Evolutionary conservation across 1,140 invertebrate genomes (phyloP).

Genomic region (Caenorhabditis tropicalis): DNA sequence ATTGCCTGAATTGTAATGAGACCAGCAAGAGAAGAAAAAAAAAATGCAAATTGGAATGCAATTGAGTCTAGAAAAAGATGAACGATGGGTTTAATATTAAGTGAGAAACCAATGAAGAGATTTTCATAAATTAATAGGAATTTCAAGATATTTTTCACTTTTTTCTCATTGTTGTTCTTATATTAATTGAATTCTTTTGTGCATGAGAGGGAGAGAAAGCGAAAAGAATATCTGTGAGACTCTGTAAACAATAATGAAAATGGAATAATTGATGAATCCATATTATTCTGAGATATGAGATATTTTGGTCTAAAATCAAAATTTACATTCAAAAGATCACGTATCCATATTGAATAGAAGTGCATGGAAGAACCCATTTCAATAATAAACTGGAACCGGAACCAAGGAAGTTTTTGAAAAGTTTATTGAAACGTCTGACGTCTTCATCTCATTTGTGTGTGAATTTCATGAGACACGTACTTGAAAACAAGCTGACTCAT

Average conservation of each 20-base stretch:
- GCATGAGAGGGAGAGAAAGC: not conserved
- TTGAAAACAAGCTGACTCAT: not conserved
- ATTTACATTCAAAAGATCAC: not conserved
- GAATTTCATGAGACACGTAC: not conserved
- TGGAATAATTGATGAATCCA: not conserved
- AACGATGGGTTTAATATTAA: not conserved
- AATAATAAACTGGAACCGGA: no score
- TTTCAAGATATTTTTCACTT: not conserved
- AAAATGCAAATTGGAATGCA: constrained; percentile 1
- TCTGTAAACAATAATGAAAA: not conserved
- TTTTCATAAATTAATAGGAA: not conserved
- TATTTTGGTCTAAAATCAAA: not conserved
- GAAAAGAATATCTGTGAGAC: not conserved
- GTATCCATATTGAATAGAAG: no score
- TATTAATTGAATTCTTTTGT: constrained; percentile 1
- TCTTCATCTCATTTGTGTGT: not conserved
- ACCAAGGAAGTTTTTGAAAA: no score
- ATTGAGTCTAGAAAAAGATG: not conserved
- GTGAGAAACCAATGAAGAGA: not conserved
- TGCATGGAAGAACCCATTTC: not conserved
- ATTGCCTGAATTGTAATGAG: constrained; percentile 37
- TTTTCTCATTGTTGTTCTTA: not conserved
- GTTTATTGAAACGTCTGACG: not conserved
- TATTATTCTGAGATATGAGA: not conserved
- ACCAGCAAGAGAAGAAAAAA: not conserved